phyloP scores from a whole-genome alignment of 1,140 invertebrate genomes.

The Ostrea edulis region DNA sequence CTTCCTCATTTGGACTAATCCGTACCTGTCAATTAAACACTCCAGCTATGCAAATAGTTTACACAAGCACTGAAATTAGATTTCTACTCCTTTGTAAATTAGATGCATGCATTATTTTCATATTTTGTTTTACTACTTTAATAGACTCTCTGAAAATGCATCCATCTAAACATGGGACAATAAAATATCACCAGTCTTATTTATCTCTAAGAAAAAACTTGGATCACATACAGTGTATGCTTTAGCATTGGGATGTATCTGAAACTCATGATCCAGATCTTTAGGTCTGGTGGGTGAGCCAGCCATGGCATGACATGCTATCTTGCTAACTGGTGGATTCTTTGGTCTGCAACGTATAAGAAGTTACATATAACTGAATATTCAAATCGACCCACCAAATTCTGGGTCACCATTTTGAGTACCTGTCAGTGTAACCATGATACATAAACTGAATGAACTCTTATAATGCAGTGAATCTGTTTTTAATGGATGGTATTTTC shows the following conservation, averaged over 20 bases:
- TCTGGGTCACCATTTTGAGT: background rate
- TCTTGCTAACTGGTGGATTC: slow-evolving; percentile 88
- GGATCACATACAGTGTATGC: slow-evolving; percentile 5
- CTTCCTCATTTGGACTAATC: slow-evolving; percentile 7
- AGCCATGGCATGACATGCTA: slow-evolving; percentile 88
- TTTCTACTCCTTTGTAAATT: no score
- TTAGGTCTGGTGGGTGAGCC: slow-evolving; percentile 87
- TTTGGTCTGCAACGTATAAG: slow-evolving; percentile 82
- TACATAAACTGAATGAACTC: no score
- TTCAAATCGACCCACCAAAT: background rate
- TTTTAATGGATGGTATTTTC: no score
- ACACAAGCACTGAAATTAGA: no score
- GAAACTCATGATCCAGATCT: slow-evolving; percentile 79
- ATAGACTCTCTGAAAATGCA: background rate
- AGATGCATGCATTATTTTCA: no score
- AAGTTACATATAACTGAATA: background rate
- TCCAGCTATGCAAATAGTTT: background rate
- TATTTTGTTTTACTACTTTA: no score
- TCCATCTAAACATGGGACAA: background rate
- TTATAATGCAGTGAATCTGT: no score
- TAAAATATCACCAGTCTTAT: background rate
- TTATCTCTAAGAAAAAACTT: background rate
- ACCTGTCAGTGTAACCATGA: no score
- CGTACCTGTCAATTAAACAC: background rate
- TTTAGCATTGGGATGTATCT: slow-evolving; percentile 20